phyloP scores from a whole-genome alignment of 2,797 vertebrate species.

The Protosalanx chinensis region DNA sequence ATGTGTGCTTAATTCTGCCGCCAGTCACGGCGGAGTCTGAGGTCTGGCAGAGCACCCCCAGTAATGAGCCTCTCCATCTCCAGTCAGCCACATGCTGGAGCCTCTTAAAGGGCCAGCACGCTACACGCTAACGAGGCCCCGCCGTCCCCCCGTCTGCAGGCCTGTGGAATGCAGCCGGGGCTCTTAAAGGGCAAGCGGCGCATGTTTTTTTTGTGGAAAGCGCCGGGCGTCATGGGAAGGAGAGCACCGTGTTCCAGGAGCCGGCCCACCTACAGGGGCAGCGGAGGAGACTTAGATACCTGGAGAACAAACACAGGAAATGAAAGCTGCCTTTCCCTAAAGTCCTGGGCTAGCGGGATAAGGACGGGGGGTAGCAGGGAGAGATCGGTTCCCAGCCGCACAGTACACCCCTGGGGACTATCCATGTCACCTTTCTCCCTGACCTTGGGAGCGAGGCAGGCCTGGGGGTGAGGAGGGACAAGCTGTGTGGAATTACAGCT shows the following conservation, averaged over 20 bases:
- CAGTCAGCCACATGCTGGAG: slow-evolving; percentile 8
- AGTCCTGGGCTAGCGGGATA: not conserved
- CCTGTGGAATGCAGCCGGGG: slow-evolving; percentile 5
- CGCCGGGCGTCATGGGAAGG: not conserved
- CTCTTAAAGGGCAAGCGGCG: slow-evolving; percentile 14
- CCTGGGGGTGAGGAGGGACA: not conserved
- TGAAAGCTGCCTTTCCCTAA: not conserved
- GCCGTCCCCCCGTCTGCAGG: not conserved
- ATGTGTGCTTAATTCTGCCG: slow-evolving; percentile 69
- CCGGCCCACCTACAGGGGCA: too few relatives aligned
- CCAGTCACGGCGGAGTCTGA: slow-evolving; percentile 74
- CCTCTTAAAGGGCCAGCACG: slow-evolving; percentile 52
- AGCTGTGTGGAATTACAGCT: slow-evolving; percentile 43
- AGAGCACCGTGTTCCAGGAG: too few relatives aligned
- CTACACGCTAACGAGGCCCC: slow-evolving; percentile 7
- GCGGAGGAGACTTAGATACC: not conserved
- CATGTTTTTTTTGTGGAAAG: not conserved
- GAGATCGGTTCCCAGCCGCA: slow-evolving; percentile 9
- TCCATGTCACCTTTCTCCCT: slow-evolving; percentile 10
- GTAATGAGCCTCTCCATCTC: slow-evolving; percentile 56
- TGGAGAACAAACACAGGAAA: slow-evolving; percentile 1
- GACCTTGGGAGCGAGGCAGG: not conserved
- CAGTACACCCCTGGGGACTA: not conserved
- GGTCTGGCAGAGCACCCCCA: slow-evolving; percentile 74
- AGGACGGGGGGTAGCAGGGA: not conserved